Base-by-base conservation (phyloP, 2,113 vertebrate genomes). In the Motacilla alba region DNA sequence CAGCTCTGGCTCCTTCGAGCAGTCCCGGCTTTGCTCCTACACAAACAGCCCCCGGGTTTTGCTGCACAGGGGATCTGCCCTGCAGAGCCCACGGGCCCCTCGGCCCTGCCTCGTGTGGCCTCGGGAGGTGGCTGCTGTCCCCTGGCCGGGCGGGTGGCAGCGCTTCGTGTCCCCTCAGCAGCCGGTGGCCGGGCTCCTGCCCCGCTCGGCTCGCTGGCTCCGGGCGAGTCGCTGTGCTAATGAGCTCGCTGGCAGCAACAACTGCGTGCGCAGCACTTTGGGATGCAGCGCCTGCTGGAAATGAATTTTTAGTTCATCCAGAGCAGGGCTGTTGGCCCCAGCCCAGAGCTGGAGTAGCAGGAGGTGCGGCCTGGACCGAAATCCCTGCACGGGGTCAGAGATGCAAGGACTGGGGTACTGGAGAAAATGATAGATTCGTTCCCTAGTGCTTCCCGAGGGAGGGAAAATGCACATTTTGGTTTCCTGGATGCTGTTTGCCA, bases 401-500 rank as follows among this genome's bases (percentile, higher is more conserved):
- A 2, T 1, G 4, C 16, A 0, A 2, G 7, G 52, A 2, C 21
- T 11, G 41, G 55, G 73, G 6, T 16, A 2, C 0, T 2, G 52
- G 39, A 62, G 33, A 31, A 52, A 43, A 24, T 0, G 5, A 8
- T 3, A 0, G 11, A 4, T 86, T 46, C 83, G 30, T 18, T 75
- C 22, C 33, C 47, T 0, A 0, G 30, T 4, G 37, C 24, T 66
- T 58, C 20, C 50, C 5, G 2, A 3, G 0, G 0, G 31, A 59
- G 44, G n/a, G 37, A 8, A 50, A 77, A n/a, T 0, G 9, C 76
- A 4, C 1, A 0, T 52, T 44, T 13, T 11, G 22, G 21, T 22
- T 58, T 19, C 75, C 33, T 62, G 10, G n/a, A 1, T 39, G 31
- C 17, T 2, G 2, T 21, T 53, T 69, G 31, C 39, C 0, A 3